Percentiles rank a stretch among this genome's conserved stretches.
phyloP scores from a whole-genome alignment of 2,797 vertebrate genomes.

The Galaxias olidus region DNA sequence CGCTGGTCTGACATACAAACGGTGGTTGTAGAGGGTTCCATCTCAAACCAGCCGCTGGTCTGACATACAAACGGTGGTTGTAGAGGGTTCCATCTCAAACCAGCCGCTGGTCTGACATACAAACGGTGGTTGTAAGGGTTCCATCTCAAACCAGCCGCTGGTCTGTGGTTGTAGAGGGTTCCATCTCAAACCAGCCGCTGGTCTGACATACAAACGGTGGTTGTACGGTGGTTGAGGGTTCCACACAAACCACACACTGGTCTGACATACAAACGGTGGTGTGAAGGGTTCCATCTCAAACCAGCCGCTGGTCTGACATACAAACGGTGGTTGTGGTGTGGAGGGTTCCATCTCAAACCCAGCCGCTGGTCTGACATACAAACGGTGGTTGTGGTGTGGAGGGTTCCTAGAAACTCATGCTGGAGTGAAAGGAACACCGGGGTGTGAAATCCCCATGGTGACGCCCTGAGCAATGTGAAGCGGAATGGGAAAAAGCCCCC shows the following conservation, averaged over 20 bases:
- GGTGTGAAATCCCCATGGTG: too few relatives aligned
- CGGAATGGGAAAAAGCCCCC: too few relatives aligned
- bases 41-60: too few relatives aligned
- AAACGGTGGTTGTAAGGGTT: constrained; percentile 13
- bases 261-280: constrained; percentile 44
- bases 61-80: too few relatives aligned
- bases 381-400: too few relatives aligned
- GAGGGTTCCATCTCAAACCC: background rate
- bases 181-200: background rate
- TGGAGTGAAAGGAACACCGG: too few relatives aligned
- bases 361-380: too few relatives aligned
- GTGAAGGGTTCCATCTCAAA: constrained; percentile 42
- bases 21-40: too few relatives aligned
- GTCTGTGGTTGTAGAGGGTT: background rate
- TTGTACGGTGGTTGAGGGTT: accelerated
- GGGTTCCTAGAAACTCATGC: too few relatives aligned
- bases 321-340: too few relatives aligned
- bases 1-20: too few relatives aligned
- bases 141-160: constrained; percentile 37
- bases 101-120: constrained; percentile 63
- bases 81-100: constrained; percentile 27
- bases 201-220: background rate
- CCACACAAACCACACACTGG: constrained; percentile 48
- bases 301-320: background rate
- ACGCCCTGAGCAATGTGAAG: too few relatives aligned